Conservation (phyloP, 2,888 invertebrate genomes). For the Stomorhina lunata region DNA sequence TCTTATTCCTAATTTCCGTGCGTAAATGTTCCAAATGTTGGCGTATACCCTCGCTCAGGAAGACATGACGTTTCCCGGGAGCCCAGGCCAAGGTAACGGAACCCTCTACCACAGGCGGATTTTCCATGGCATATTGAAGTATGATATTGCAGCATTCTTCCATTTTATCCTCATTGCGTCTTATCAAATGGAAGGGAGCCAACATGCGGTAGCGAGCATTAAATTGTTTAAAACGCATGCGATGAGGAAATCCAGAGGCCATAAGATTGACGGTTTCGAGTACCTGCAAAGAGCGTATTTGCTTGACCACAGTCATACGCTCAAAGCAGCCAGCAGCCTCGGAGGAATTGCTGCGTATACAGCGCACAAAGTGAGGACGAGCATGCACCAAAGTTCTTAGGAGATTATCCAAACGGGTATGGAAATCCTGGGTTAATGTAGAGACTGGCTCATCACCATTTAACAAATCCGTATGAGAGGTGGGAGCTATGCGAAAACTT, state of each 20-base stretch:
- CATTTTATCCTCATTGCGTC: conserved; percentile 86
- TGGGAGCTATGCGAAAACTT: conserved; percentile 93
- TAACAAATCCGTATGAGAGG: conserved; percentile 89
- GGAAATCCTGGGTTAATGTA: conserved; percentile 96
- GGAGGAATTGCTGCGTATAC: conserved; percentile 91
- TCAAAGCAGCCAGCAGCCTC: conserved; percentile 93
- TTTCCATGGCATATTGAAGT: conserved; percentile 86
- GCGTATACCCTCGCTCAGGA: conserved; percentile 94
- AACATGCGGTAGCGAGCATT: conserved; percentile 91
- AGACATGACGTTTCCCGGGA: conserved; percentile 94
- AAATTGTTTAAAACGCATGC: conserved; percentile 96
- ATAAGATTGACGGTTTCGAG: conserved; percentile 96
- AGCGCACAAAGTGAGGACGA: conserved; percentile 95
- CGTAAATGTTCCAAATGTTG: conserved; percentile 93
- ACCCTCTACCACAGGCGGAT: conserved; percentile 82
- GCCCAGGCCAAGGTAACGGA: conserved; percentile 90
- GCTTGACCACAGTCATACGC: conserved; percentile 89
- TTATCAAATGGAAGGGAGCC: conserved; percentile 87
- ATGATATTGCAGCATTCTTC: conserved; percentile 89
- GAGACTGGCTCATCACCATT: conserved; percentile 93
- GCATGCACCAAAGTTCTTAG: conserved; percentile 95
- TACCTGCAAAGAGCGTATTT: conserved; percentile 94
- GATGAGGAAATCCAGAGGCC: conserved; percentile 96
- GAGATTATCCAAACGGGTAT: conserved; percentile 94
- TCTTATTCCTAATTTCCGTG: conserved; percentile 87